Evolutionary conservation across 2,113 vertebrate species (phyloP), one percentile per base, ranked within the genome.

Genomic region (Progne subis): DNA sequence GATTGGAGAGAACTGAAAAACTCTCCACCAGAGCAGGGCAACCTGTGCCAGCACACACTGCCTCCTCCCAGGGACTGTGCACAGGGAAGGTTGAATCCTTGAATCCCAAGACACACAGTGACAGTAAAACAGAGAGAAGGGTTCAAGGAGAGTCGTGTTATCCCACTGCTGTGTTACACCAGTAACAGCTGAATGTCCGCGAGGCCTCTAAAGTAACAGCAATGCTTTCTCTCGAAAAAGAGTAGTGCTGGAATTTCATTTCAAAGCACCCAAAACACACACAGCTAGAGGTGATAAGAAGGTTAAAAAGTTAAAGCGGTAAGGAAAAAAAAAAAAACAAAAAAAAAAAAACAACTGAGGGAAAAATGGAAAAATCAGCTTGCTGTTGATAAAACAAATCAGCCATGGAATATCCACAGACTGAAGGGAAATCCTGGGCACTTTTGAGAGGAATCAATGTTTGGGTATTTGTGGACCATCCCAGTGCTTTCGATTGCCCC

Each of bases 191-290:
- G 6, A 41, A 14, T 13, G 29, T 65, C 79, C 61, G 59, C 78
- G 53, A 79, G 70, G n/a, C 75, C 78, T 53, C 78, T 84, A n/a
- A 57, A 88, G 52, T 29, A 94, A 76, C 39, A 91, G 78, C 55
- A 61, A 12, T 57, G 44, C 10, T 78, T 86, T 77, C 57, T 78
- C 60, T 85, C 57, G 41, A 32, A 72, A 76, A 87, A 61, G 21
- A 53, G 50, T 8, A 11, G 20, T 85, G 47, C 11, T 87, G 32
- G 80, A 82, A 57, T 87, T 86, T 72, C 53, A 87, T 72, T 79
- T 84, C 13, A 78, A 78, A 69, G 67, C 46, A 65, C 25, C 21
- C 14, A 29, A 88, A 90, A 37, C 32, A 74, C 50, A 68, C 26
- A 34, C n/a, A 34, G 29, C 29, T 37, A 65, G 76, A 64, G 49